Base-by-base conservation (phyloP, 2,888 invertebrate species). In the Pristionchus fissidentatus region DNA sequence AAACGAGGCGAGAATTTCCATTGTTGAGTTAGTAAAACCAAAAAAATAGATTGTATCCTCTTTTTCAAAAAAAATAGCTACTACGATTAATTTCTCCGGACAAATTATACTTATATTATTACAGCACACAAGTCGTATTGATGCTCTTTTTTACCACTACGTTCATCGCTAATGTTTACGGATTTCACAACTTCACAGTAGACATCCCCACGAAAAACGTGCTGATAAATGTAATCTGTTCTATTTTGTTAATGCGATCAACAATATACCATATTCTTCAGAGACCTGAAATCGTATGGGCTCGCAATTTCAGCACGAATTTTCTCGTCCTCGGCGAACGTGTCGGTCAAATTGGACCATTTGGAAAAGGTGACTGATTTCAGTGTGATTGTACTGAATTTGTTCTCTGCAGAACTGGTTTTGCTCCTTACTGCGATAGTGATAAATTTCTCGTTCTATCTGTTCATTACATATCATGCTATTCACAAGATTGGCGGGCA, bases 381-480 rank as follows among this genome's bases (percentile, higher is more conserved):
- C 38, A 38, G 7, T 41, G 3, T 13, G 13, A n/a, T n/a, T 10
- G 22, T 10, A n/a, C 26, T 41, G 1, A 1, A 43, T 70, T n/a
- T 41, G 10, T 19, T 15, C 15, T n/a, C n/a, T n/a, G 52, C 26
- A 70, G 70, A 70, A 26, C 15, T 70, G 7, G 8, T 41, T 8
- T 43, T 70, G 13, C 43, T 70, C 0, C n/a, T 70, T 1, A 26
- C 26, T 5, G 38, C 70, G 8, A 70, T 70, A 5, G 38, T 70
- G 8, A n/a, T 70, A 8, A 70, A 70, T 43, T 70, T 70, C 43
- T 70, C 70, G 1, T 70, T 70, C 41, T 70, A 70, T 26, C 8
- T 70, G 8, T 70, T 70, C 43, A 70, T 70, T 13, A 70, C 70
- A 22, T 70, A 70, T 5, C 70, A 70, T 41, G 70, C 70, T 26